A percentile compares a stretch with the other conserved stretches of the same genome.
Evolutionary conservation across 2,113 vertebrate genomes (phyloP).

Genomic region (Chaetops frenatus): DNA sequence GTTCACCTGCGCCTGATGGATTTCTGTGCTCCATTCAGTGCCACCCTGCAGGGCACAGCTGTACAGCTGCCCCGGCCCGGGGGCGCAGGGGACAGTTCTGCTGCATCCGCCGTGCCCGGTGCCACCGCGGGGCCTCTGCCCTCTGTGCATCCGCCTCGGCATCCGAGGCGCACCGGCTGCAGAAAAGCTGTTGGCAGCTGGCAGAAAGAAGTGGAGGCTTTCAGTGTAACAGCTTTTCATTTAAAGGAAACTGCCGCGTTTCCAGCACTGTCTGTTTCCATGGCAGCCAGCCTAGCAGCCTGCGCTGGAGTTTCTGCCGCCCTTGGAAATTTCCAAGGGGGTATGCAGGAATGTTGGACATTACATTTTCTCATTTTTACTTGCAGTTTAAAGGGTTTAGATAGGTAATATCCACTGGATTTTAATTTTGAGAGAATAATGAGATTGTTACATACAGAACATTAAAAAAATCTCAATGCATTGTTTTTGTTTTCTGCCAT

Average conservation of each 20-base stretch:
- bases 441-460: not conserved
- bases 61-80: fast-evolving
- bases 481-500: not conserved
- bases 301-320: slow-evolving; percentile 7
- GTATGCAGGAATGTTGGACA: slow-evolving; percentile 2
- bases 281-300: slow-evolving; percentile 64
- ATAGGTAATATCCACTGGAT: not conserved
- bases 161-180: not conserved
- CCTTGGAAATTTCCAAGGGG: slow-evolving; percentile 67
- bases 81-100: not conserved
- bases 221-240: slow-evolving; percentile 28
- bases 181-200: not conserved
- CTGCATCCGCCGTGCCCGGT: fast-evolving
- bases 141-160: not conserved
- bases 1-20: no score
- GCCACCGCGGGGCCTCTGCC: not conserved
- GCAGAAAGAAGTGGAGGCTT: slow-evolving; percentile 17
- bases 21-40: not conserved
- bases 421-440: not conserved
- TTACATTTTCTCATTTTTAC: slow-evolving; percentile 3
- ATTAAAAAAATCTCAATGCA: not conserved
- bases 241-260: slow-evolving; percentile 45
- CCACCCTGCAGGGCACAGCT: no score
- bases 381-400: not conserved
- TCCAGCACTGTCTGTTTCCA: slow-evolving; percentile 70